Conservation (phyloP, 2,888 invertebrate species). For the Pachymerium ferrugineum region DNA sequence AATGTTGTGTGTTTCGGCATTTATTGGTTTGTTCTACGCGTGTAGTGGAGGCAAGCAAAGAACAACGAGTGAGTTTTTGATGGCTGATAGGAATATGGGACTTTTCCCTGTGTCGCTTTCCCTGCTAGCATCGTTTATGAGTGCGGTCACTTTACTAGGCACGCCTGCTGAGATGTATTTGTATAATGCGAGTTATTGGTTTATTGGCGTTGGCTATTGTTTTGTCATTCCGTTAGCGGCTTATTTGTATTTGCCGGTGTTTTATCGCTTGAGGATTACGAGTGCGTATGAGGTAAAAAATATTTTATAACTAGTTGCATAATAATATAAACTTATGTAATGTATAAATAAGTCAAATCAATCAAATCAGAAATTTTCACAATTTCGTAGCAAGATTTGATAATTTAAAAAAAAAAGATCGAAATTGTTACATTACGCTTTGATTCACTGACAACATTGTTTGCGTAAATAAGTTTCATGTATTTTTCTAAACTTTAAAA, state of each 20-base stretch:
- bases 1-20: conserved; percentile 72
- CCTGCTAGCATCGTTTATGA: conserved; percentile 71
- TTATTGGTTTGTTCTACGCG: conserved; percentile 79
- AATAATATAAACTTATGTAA: too few relatives aligned
- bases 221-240: conserved; percentile 52
- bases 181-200: conserved; percentile 69
- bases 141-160: conserved; percentile 82
- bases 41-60: conserved; percentile 67
- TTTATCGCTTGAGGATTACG: conserved; percentile 73
- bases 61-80: conserved; percentile 68
- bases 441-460: too few relatives aligned
- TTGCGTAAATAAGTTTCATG: too few relatives aligned
- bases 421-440: too few relatives aligned
- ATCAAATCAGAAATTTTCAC: too few relatives aligned
- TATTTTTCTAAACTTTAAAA: too few relatives aligned
- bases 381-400: too few relatives aligned
- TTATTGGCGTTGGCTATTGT: conserved; percentile 45
- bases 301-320: too few relatives aligned
- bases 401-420: too few relatives aligned
- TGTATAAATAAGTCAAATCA: too few relatives aligned
- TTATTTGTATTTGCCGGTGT: conserved; percentile 75
- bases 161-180: conserved; percentile 89
- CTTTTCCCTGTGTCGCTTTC: conserved; percentile 85
- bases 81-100: conserved; percentile 68
- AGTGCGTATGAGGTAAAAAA: conserved; percentile 69